Conservation (phyloP, 1,140 invertebrate genomes). For the Eriosoma lanigerum region DNA sequence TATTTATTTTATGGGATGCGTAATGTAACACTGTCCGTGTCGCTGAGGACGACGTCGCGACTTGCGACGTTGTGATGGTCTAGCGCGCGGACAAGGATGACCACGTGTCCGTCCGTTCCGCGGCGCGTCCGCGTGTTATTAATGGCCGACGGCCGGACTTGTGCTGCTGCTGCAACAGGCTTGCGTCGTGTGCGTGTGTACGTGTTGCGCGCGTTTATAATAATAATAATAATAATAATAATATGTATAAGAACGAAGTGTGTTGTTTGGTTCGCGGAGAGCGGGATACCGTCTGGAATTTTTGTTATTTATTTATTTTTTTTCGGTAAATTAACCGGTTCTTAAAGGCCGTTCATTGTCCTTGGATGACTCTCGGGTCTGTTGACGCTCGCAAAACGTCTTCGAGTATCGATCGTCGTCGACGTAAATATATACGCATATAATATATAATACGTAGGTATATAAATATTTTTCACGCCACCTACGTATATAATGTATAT, state of each 20-base stretch:
- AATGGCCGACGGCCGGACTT: neutral
- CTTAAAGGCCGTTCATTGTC: conserved; percentile 52
- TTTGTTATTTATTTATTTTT: conserved; percentile 17
- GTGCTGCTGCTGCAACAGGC: neutral
- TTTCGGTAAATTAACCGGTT: conserved; percentile 49
- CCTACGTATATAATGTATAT: too few relatives aligned
- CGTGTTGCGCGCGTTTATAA: neutral
- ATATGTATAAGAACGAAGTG: neutral
- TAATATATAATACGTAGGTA: too few relatives aligned
- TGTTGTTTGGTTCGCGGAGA: conserved; percentile 26
- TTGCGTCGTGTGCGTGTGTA: neutral
- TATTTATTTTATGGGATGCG: too few relatives aligned
- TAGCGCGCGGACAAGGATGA: conserved; percentile 12
- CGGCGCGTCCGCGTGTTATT: conserved; percentile 23
- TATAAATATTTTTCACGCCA: too few relatives aligned
- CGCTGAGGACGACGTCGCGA: neutral
- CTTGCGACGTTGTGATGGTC: neutral
- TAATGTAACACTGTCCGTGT: too few relatives aligned
- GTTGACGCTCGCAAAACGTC: conserved; percentile 39
- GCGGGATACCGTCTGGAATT: conserved; percentile 45
- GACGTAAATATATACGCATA: too few relatives aligned
- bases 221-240: too few relatives aligned
- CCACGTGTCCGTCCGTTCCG: conserved; percentile 23
- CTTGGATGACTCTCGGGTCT: conserved; percentile 39
- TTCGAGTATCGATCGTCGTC: neutral